A percentile compares a stretch with the other conserved stretches of the same genome.
These are phyloP conservation scores for Drosophila kambysellisi DNA, from an alignment of 2,888 invertebrate genomes.

Conservation along the genomic window DNA sequence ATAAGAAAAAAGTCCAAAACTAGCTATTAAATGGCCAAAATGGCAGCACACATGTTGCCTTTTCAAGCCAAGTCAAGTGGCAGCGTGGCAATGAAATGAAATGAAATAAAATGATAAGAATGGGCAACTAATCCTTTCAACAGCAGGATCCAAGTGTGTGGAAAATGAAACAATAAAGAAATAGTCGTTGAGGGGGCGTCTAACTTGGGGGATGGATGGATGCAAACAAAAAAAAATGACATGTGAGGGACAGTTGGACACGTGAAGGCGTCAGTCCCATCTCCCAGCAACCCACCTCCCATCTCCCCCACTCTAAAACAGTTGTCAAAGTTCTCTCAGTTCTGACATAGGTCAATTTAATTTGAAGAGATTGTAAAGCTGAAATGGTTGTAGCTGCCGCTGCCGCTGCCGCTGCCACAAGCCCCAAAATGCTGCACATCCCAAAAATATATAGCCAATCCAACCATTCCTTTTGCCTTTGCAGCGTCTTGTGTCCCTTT, in stretches of 20 bases:
- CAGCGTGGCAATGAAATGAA: conserved; percentile 36
- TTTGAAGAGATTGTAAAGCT: conserved; percentile 73
- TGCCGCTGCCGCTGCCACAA: conserved; percentile 9
- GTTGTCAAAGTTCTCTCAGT: conserved; percentile 41
- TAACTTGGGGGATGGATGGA: neutral
- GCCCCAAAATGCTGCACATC: neutral
- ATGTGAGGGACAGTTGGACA: conserved; percentile 50
- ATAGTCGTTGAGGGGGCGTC: neutral
- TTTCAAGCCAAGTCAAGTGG: conserved; percentile 33
- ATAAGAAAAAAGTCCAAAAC: neutral
- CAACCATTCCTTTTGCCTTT: conserved; percentile 18
- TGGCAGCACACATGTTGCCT: conserved; percentile 22
- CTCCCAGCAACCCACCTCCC: neutral
- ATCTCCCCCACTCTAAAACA: neutral
- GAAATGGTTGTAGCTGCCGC: conserved; percentile 54
- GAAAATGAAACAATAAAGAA: conserved; percentile 33
- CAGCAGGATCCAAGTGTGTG: conserved; percentile 25
- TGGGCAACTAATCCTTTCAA: conserved; percentile 43
- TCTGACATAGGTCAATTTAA: conserved; percentile 76
- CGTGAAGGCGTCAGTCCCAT: conserved; percentile 5
- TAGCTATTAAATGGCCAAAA: neutral
- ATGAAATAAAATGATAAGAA: conserved; percentile 32
- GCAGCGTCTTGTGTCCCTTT: neutral
- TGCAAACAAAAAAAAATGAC: conserved; percentile 16
- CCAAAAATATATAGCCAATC: neutral